phyloP scores from a whole-genome alignment of 2,797 vertebrate genomes.

The Zenarchopterus dispar region DNA sequence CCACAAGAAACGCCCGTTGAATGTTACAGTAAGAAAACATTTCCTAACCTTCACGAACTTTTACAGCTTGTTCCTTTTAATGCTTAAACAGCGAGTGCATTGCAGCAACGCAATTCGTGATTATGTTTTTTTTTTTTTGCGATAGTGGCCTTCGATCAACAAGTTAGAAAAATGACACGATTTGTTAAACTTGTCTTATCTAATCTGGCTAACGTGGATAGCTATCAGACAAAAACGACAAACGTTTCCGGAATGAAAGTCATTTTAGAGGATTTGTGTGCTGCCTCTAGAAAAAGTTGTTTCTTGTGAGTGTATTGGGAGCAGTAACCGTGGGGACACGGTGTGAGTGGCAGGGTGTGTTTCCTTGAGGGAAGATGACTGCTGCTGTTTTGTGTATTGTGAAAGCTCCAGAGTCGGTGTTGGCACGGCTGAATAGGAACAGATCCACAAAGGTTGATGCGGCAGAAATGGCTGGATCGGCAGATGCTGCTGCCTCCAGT shows the following conservation, averaged over 20 bases:
- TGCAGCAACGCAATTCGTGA: fast-evolving
- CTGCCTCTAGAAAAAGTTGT: too few relatives aligned
- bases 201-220: neutral
- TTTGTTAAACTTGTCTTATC: constrained; percentile 15
- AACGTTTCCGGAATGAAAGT: neutral
- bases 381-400: constrained; percentile 35
- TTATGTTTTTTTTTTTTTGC: too few relatives aligned
- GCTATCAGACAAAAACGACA: neutral
- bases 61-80: too few relatives aligned
- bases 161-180: constrained; percentile 33
- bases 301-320: neutral
- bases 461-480: constrained; percentile 62
- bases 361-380: neutral
- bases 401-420: constrained; percentile 64
- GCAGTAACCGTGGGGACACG: neutral
- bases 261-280: neutral
- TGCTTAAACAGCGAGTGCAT: neutral
- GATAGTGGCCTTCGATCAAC: constrained; percentile 9
- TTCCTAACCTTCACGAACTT: neutral
- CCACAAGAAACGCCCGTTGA: neutral
- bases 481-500: constrained; percentile 33
- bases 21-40: constrained; percentile 50
- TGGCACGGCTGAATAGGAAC: constrained; percentile 61
- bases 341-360: constrained; percentile 17
- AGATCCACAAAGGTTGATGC: constrained; percentile 54